These are phyloP conservation scores for Crocodylus rhombifer DNA, from an alignment of 2,797 vertebrate genomes.

Conservation along the genomic window DNA sequence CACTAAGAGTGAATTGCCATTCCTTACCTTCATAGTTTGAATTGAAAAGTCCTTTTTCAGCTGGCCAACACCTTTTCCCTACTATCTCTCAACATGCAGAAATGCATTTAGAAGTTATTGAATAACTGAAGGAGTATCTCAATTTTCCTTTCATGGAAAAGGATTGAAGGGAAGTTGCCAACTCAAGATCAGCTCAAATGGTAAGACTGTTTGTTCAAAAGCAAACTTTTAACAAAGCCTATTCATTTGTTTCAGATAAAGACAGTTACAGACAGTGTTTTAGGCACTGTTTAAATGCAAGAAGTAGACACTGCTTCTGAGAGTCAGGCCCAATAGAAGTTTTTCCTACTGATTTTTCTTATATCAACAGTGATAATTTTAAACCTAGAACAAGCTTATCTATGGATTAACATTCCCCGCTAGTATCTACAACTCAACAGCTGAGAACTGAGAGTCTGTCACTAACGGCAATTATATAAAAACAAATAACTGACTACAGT, in stretches of 20 bases:
- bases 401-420: neutral
- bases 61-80: neutral
- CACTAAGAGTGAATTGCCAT: neutral
- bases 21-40: neutral
- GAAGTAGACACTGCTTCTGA: neutral
- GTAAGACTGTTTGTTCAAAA: neutral
- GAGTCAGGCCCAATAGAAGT: accelerated
- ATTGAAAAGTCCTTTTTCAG: accelerated
- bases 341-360: neutral
- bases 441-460: neutral
- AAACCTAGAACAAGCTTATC: neutral
- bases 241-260: neutral
- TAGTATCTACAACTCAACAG: neutral
- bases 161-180: neutral
- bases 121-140: neutral
- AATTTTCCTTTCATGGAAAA: neutral
- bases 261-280: neutral
- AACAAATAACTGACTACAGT: neutral
- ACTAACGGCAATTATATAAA: neutral
- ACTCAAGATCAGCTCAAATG: neutral
- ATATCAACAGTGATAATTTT: neutral
- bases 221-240: neutral
- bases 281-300: neutral
- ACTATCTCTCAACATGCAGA: neutral
- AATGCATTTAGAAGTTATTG: neutral